These are phyloP conservation scores for Caenorhabditis drosophilae DNA, from an alignment of 2,888 invertebrate species.

Conservation along the genomic window DNA sequence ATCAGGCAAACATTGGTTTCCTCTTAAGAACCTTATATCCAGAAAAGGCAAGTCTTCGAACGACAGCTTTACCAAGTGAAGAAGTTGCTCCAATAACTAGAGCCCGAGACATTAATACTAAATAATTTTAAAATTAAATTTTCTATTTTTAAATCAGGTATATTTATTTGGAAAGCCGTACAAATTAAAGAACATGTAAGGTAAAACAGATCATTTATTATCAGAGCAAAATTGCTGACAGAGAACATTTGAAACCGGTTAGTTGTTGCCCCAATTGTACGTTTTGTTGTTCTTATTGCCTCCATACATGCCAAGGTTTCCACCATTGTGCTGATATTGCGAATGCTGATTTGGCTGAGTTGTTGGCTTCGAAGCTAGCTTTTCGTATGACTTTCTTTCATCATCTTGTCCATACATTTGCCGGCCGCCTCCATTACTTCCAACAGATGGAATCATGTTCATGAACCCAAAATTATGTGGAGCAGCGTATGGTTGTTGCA, in stretches of 20 bases:
- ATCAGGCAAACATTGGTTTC: too few relatives aligned
- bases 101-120: slow-evolving; percentile 25
- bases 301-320: slow-evolving; percentile 32
- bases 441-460: slow-evolving; percentile 49
- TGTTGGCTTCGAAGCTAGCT: slow-evolving; percentile 36
- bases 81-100: slow-evolving; percentile 45
- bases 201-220: slow-evolving; percentile 48
- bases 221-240: slow-evolving; percentile 34
- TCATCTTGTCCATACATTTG: slow-evolving; percentile 47
- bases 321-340: slow-evolving; percentile 39
- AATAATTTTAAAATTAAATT: not conserved
- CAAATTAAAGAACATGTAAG: slow-evolving; percentile 38
- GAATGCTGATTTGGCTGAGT: slow-evolving; percentile 29
- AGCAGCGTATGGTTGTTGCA: slow-evolving; percentile 40
- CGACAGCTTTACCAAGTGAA: slow-evolving; percentile 49
- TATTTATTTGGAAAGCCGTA: slow-evolving; percentile 46
- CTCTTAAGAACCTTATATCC: slow-evolving; percentile 30
- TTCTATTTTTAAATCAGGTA: slow-evolving; percentile 28
- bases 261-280: slow-evolving; percentile 48
- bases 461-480: slow-evolving; percentile 26
- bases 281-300: slow-evolving; percentile 37
- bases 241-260: slow-evolving; percentile 46
- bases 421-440: slow-evolving; percentile 28
- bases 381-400: slow-evolving; percentile 41
- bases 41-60: slow-evolving; percentile 49